Percentiles rank a stretch among this genome's conserved stretches.
phyloP scores from a whole-genome alignment of 2,888 invertebrate genomes.

The Eupithecia inturbata region DNA sequence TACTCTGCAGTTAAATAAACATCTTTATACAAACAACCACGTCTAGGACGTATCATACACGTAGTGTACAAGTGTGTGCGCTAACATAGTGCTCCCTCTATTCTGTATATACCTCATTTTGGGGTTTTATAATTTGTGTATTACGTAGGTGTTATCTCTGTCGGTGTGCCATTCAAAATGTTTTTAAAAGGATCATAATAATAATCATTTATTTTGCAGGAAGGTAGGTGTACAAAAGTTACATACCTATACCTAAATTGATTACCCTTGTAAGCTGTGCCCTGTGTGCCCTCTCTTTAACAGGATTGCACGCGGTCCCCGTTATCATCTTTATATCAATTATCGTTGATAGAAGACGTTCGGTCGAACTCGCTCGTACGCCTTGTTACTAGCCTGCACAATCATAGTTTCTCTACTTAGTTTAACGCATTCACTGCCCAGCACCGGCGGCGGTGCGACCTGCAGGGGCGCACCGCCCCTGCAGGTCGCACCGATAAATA shows the following conservation, averaged over 20 bases:
- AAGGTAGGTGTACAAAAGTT: too few species aligned
- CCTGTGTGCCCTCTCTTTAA: conserved; percentile 23
- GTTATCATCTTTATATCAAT: conserved; percentile 43
- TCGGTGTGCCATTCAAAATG: too few species aligned
- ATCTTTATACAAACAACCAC: background rate
- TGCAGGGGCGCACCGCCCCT: too few species aligned
- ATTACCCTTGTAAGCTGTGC: background rate
- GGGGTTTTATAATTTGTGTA: background rate
- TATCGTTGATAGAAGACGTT: conserved; percentile 36
- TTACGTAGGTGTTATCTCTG: too few species aligned
- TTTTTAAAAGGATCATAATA: too few species aligned
- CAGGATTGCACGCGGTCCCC: conserved; percentile 37
- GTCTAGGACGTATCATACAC: background rate
- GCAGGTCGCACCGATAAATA: too few species aligned
- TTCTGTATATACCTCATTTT: background rate
- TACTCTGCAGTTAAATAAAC: background rate
- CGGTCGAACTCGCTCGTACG: conserved; percentile 10
- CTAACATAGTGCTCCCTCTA: background rate
- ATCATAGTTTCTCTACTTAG: background rate
- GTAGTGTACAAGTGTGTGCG: background rate
- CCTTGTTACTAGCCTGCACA: conserved; percentile 16
- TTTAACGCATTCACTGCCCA: background rate
- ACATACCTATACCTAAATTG: too few species aligned
- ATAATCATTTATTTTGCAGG: too few species aligned
- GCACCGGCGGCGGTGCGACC: too few species aligned